Evolutionary conservation across 2,113 vertebrate species (phyloP).

Genomic region (Nothobranchius furzeri): DNA sequence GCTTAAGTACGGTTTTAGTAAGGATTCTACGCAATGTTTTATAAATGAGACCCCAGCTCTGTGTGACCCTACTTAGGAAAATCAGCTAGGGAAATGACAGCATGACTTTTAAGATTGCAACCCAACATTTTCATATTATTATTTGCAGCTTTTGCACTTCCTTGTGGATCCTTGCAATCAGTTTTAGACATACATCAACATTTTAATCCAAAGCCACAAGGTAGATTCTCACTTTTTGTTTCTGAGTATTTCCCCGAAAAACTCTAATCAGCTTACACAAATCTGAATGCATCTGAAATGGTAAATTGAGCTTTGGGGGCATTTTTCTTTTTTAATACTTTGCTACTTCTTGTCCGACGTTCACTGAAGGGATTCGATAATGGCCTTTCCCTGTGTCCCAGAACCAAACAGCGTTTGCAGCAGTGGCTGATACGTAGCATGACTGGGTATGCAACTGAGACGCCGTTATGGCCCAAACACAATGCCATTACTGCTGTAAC

Average conservation of each 20-base stretch:
- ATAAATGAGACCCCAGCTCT: too few relatives aligned
- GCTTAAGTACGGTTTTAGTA: too few relatives aligned
- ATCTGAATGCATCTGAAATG: conserved; percentile 36
- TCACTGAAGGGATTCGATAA: conserved; percentile 57
- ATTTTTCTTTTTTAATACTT: conserved; percentile 38
- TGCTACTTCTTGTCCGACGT: conserved; percentile 55
- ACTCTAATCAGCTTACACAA: conserved; percentile 25
- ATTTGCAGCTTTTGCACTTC: background rate
- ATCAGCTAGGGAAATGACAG: background rate
- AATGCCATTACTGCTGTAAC: conserved; percentile 59
- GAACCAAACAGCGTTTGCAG: conserved; percentile 54
- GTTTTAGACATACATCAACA: conserved; percentile 21
- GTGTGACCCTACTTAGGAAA: too few relatives aligned
- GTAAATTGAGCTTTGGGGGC: conserved; percentile 45
- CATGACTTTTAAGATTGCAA: background rate
- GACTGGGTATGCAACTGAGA: conserved; percentile 56
- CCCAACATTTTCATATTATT: background rate
- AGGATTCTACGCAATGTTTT: too few relatives aligned
- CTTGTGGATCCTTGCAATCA: conserved; percentile 1
- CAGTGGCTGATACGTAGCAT: conserved; percentile 51
- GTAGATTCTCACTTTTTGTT: conserved; percentile 1
- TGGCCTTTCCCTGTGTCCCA: conserved; percentile 54
- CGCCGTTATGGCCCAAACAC: conserved; percentile 60
- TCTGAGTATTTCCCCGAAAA: conserved; percentile 13
- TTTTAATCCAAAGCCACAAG: conserved; percentile 33